Base-by-base conservation (phyloP, 2,113 vertebrate species). In the Myotis yumanensis region DNA sequence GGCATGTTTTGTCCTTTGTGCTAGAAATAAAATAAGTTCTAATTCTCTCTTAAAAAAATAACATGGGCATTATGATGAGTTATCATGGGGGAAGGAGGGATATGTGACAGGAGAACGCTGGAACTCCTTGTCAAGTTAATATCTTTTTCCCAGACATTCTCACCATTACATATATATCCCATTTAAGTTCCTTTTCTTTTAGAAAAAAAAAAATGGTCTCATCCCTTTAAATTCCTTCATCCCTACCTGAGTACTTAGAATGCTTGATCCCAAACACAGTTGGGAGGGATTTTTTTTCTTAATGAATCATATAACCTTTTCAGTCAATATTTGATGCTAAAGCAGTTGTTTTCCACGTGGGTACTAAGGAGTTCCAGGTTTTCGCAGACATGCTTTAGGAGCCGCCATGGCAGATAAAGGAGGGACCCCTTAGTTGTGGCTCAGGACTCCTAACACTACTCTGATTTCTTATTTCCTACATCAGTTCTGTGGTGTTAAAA, bases 41-140 rank as follows among this genome's bases (percentile, higher is more conserved):
- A 90, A 81, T 28, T 73, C 7, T 7, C 16, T 82, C 35, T 90
- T 35, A 75, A 92, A 94, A 92, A 94, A 79, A 91, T n/a, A 52
- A 62, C 9, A 35, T 51, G 12, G 28, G 14, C 7, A 37, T 94
- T 66, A 83, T 59, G 18, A 62, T 43, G n/a, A 96, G 40, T 84
- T 80, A 66, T 25, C 12, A 71, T 15, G 2, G 51, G 10, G 40
- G 51, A n/a, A 71, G 85, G 22, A 0, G 59, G 59, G 11, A 11
- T 62, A 62, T 28, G 11, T 62, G 59, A 62, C 25, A 62, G 37
- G 14, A 25, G 16, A 82, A 0, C 11, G 16, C 73, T 43, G 3
- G 32, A 54, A 48, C 8, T 76, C 54, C 59, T 69, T 46, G 30
- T 20, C 57, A 90, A 81, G n/a, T 57, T 88, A 73, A 89, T 48